phyloP scores from a whole-genome alignment of 2,797 vertebrate species.

The Calcarius lapponicus region DNA sequence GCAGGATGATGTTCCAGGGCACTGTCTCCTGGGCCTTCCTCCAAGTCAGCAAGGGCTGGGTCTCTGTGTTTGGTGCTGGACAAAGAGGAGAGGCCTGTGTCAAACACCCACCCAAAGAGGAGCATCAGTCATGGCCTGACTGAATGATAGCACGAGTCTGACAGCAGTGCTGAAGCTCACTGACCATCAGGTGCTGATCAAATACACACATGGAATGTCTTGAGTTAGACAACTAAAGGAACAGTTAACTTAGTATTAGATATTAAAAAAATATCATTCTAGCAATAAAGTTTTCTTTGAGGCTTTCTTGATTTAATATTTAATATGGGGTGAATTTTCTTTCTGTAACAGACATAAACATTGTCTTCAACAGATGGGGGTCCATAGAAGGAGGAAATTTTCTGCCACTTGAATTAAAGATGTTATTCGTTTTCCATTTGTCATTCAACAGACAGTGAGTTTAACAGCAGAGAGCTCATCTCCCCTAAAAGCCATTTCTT shows the following conservation, averaged over 20 bases:
- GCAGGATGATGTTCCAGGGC: conserved; percentile 95
- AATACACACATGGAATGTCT: background rate
- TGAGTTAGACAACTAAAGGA: background rate
- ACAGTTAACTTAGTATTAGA: background rate
- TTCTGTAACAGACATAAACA: background rate
- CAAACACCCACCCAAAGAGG: background rate
- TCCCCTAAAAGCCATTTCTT: background rate
- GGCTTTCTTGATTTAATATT: background rate
- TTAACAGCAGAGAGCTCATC: background rate
- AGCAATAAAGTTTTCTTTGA: background rate
- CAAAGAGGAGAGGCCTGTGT: background rate
- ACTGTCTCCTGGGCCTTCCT: conserved; percentile 90
- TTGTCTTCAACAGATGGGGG: background rate
- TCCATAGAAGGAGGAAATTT: background rate
- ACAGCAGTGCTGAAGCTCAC: background rate
- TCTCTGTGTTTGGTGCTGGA: conserved; percentile 85
- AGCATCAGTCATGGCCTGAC: background rate
- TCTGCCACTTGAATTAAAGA: conserved; percentile 9
- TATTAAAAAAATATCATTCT: background rate
- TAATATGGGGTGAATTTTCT: background rate
- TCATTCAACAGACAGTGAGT: background rate
- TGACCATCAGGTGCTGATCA: background rate
- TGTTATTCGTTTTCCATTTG: background rate
- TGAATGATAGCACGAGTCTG: background rate
- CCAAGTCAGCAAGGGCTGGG: conserved; percentile 90